phyloP scores from a whole-genome alignment of 2,888 invertebrate genomes.

The Tuta absoluta region DNA sequence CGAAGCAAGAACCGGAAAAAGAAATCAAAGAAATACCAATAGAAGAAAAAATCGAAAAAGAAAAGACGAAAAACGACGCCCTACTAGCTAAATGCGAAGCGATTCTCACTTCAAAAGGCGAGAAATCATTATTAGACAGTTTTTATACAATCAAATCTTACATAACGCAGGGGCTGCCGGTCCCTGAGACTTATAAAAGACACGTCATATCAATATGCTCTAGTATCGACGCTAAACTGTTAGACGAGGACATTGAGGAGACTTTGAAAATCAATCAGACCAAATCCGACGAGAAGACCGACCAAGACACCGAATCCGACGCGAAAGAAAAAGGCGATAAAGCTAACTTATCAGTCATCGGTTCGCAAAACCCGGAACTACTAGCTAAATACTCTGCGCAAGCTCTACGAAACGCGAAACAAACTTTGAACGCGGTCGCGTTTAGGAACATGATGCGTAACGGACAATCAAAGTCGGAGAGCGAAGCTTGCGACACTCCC shows the following conservation, averaged over 20 bases:
- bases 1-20: constrained; percentile 40
- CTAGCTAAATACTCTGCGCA: constrained; percentile 71
- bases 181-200: constrained; percentile 69
- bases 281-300: constrained; percentile 26
- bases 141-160: constrained; percentile 71
- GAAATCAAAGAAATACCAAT: constrained; percentile 42
- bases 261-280: constrained; percentile 40
- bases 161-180: constrained; percentile 64
- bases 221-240: constrained; percentile 62
- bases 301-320: constrained; percentile 28
- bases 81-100: constrained; percentile 68
- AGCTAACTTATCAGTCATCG: constrained; percentile 45
- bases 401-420: constrained; percentile 66
- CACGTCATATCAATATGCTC: constrained; percentile 71
- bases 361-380: constrained; percentile 59
- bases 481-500: constrained; percentile 67
- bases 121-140: constrained; percentile 64
- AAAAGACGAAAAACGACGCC: constrained; percentile 56
- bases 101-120: constrained; percentile 64
- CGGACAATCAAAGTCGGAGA: constrained; percentile 65
- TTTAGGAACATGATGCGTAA: constrained; percentile 64
- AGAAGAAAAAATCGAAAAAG: constrained; percentile 42
- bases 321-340: constrained; percentile 39
- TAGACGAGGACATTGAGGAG: constrained; percentile 64
- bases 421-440: constrained; percentile 67